Evolutionary conservation across 2,888 invertebrate species (phyloP).

Genomic region (Drosophila pseudotalamancana): DNA sequence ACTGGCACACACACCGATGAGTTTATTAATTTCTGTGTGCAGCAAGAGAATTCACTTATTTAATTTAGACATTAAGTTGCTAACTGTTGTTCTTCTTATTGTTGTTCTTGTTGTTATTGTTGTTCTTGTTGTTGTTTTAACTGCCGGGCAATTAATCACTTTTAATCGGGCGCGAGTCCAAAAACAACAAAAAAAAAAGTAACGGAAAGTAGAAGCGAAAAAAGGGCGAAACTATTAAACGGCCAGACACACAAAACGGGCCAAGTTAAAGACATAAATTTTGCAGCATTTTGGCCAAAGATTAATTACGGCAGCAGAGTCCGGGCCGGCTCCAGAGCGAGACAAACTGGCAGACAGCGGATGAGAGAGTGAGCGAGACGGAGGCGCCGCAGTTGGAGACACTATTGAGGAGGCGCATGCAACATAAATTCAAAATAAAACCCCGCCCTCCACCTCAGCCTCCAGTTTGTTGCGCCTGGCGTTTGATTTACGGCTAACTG

Average conservation of each 20-base stretch:
- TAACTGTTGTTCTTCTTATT: neutral
- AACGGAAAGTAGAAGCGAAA: slow-evolving; percentile 2
- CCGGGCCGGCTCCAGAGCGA: neutral
- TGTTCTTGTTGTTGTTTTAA: slow-evolving; percentile 33
- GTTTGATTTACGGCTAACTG: slow-evolving; percentile 57
- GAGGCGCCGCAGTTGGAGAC: slow-evolving; percentile 21
- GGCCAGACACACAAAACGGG: slow-evolving; percentile 31
- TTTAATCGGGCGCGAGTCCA: slow-evolving; percentile 62
- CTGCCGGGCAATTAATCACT: slow-evolving; percentile 70
- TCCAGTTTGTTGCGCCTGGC: slow-evolving; percentile 9
- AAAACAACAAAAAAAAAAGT: slow-evolving; percentile 1
- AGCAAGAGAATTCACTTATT: slow-evolving; percentile 68
- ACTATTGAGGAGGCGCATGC: slow-evolving; percentile 61
- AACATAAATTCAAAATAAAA: slow-evolving; percentile 69
- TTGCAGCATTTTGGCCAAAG: slow-evolving; percentile 78
- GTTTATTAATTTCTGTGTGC: slow-evolving; percentile 74
- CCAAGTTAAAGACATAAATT: slow-evolving; percentile 81
- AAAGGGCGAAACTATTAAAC: slow-evolving; percentile 68
- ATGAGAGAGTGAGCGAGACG: neutral
- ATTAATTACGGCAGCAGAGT: slow-evolving; percentile 75
- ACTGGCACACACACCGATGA: slow-evolving; percentile 53
- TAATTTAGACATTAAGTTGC: slow-evolving; percentile 73
- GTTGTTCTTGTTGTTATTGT: slow-evolving; percentile 30
- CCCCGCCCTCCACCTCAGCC: neutral
- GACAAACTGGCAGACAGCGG: neutral